Percentiles rank a stretch among this genome's conserved stretches.
Conservation (phyloP, 2,113 vertebrate species). For the Epinephelus moara region DNA sequence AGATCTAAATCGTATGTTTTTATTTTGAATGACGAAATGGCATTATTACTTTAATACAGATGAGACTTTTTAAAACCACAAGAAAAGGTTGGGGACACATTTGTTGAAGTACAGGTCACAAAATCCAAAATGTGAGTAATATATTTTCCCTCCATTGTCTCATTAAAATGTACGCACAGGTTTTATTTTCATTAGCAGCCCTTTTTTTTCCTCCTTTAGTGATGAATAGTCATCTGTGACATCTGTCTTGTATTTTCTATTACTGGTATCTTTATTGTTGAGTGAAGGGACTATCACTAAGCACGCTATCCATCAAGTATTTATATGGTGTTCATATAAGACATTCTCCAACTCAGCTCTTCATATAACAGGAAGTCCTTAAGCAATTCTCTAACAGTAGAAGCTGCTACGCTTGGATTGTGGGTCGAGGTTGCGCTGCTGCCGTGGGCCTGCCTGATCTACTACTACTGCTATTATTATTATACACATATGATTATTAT, state of each 20-base stretch:
- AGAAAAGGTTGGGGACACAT: not conserved
- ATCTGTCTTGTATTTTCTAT: not conserved
- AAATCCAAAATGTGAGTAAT: no score
- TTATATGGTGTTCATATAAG: not conserved
- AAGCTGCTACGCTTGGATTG: no score
- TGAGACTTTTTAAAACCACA: not conserved
- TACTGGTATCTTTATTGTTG: not conserved
- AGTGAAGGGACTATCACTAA: not conserved
- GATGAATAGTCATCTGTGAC: not conserved
- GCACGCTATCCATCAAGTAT: not conserved
- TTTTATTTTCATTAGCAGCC: no score
- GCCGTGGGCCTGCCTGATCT: no score
- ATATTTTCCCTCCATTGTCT: no score
- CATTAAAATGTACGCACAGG: no score
- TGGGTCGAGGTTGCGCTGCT: no score
- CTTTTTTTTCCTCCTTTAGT: not conserved
- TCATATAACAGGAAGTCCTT: not conserved
- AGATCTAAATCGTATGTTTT: not conserved
- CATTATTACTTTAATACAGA: not conserved
- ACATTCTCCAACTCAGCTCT: not conserved
- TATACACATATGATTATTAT: no score
- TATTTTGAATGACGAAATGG: not conserved
- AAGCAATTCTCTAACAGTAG: not conserved
- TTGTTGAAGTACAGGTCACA: no score
- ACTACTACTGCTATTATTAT: no score